Base-by-base conservation (phyloP, 2,113 vertebrate genomes). In the Leptodactylus fuscus region DNA sequence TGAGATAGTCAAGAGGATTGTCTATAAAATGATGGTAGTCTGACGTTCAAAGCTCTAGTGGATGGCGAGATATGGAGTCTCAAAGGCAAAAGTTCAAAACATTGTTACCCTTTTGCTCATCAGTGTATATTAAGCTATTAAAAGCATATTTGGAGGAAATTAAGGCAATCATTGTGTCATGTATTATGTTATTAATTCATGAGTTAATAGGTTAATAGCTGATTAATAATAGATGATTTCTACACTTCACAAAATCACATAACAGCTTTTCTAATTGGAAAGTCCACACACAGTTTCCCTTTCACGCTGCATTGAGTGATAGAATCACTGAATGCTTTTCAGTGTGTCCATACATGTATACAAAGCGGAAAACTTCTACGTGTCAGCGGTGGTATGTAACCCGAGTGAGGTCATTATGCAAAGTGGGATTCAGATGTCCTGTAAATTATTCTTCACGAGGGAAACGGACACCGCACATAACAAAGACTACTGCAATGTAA, bases 351-450 rank as follows among this genome's bases (percentile, higher is more conserved):
- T 78, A 83, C 89, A 90, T 88, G 87, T 90, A 89, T 91, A 81
- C 86, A 16, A 92, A 91, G 73, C 90, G 88, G 93, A 94, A 95
- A 94, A 89, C 3, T 55, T 85, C 48, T 2, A 69, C 38, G 75
- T 81, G 76, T 81, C 67, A 86, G 80, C 84, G 71, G 94, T 93
- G 95, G 96, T 89, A 69, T 91, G 92, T 96, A 88, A 92, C 94
- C 88, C 77, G 80, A 88, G 88, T 88, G 83, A 92, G 90, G 90
- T 92, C 86, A 90, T 88, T 89, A 91, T 91, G 88, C 87, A 92
- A 89, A 88, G 88, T 80, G 77, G 0, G 87, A 94, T 93, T 95
- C 92, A 90, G 89, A 90, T 96, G 94, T 88, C 93, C 89, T 87
- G 82, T 94, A 92, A 93, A 94, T 89, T 88, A 89, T 90, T 89